Percentiles rank a stretch among this genome's conserved stretches.
Conservation (phyloP, 2,888 invertebrate species). For the Ichneumoninae sp. region DNA sequence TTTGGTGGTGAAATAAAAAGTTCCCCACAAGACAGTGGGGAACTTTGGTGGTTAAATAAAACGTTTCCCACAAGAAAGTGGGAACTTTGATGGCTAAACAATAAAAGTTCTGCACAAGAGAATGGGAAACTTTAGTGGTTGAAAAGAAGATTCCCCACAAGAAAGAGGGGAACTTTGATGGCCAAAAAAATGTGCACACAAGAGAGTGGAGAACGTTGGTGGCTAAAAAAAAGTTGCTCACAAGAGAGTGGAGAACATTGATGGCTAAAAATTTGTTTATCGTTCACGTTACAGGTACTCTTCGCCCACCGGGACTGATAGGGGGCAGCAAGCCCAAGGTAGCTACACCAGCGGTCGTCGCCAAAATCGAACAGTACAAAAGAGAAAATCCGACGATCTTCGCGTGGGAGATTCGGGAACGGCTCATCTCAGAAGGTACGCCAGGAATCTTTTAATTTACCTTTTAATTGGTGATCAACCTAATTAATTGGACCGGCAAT, state of each 20-base stretch:
- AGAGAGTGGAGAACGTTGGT: background rate
- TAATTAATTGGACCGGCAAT: too few relatives aligned
- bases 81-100: too few relatives aligned
- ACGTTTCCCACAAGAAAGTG: background rate
- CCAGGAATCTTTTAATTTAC: constrained; percentile 51
- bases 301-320: constrained; percentile 95
- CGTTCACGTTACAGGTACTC: constrained; percentile 89
- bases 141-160: background rate
- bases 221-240: background rate
- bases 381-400: constrained; percentile 99
- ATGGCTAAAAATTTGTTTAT: background rate
- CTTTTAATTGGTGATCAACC: too few relatives aligned
- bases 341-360: constrained; percentile 98
- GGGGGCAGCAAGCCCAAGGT: constrained; percentile 99
- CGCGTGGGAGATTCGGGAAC: constrained; percentile 99
- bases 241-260: background rate
- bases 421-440: constrained; percentile 98
- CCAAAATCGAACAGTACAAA: constrained; percentile 99
- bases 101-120: too few relatives aligned
- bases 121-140: background rate
- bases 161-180: background rate
- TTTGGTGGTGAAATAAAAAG: too few relatives aligned
- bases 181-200: background rate
- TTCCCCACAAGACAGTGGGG: too few relatives aligned
- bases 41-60: background rate